A percentile compares a stretch with the other conserved stretches of the same genome.
phyloP scores from a whole-genome alignment of 2,888 invertebrate species.

The Pollenia angustigena region DNA sequence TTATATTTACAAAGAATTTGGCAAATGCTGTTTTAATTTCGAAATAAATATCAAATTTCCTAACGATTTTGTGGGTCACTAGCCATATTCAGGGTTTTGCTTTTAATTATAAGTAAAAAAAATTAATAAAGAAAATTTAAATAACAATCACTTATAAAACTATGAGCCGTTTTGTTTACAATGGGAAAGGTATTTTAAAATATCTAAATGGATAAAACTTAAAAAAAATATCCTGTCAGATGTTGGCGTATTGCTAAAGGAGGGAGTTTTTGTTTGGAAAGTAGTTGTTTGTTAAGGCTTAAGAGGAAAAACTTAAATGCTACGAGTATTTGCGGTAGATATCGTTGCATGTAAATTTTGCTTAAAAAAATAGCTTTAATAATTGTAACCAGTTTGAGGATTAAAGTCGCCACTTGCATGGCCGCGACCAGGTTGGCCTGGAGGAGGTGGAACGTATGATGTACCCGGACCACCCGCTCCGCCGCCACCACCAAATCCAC shows the following conservation, averaged over 20 bases:
- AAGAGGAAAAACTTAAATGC: conserved; percentile 86
- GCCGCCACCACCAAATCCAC: conserved; percentile 50
- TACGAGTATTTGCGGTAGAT: conserved; percentile 79
- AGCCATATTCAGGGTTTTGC: conserved; percentile 59
- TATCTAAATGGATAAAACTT: not conserved
- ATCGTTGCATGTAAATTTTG: conserved; percentile 72
- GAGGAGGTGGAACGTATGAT: conserved; percentile 75
- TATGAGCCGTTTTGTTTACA: conserved; percentile 36
- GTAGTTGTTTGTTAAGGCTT: not conserved
- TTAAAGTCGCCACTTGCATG: conserved; percentile 84
- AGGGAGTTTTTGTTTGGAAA: conserved; percentile 10
- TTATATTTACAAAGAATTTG: conserved; percentile 72
- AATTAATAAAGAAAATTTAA: conserved; percentile 28
- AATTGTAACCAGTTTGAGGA: conserved; percentile 84
- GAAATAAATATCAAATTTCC: conserved; percentile 36
- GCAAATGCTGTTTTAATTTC: conserved; percentile 68
- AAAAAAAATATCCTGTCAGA: conserved; percentile 17
- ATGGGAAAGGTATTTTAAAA: not conserved
- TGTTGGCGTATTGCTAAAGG: conserved; percentile 1
- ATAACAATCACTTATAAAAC: conserved; percentile 56
- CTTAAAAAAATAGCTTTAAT: conserved; percentile 78
- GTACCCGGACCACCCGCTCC: conserved; percentile 75
- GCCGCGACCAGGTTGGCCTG: conserved; percentile 77
- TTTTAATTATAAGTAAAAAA: conserved; percentile 36
- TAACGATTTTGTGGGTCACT: conserved; percentile 64